Base-by-base conservation (phyloP, 2,113 vertebrate genomes). In the Pterophyllum scalare region DNA sequence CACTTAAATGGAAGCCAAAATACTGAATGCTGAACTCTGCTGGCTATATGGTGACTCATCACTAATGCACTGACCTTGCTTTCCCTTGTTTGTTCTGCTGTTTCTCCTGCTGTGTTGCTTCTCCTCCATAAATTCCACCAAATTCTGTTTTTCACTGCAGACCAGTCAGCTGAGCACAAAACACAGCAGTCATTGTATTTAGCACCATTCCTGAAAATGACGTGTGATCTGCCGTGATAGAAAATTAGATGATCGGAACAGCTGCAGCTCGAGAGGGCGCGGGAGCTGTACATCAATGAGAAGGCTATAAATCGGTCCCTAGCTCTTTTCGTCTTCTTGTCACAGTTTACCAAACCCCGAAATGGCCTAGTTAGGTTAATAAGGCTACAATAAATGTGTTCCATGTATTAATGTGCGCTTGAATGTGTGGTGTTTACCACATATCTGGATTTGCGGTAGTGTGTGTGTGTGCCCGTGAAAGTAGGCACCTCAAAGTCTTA, bases 101-200 rank as follows among this genome's bases (percentile, higher is more conserved):
- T 59, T 80, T 82, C 38, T 57, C n/a, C 70, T 15, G n/a, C 77
- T 72, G 35, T 58, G 81, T 57, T 1, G 26, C 81, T 40, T 80
- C 59, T 40, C 52, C 40, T 61, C 61, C 60, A 62, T 61, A 31
- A 57, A 35, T 35, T 70, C 20, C 24, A 59, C 38, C 62, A 40
- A 58, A 65, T 12, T n/a, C 24, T 17, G 28, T 40, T 59, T 80
- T 64, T 59, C 7, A 26, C 46, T 10, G 26, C 38, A 40, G 0
- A 59, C 33, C 52, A n/a, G 59, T n/a, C 19, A 58, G 52, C 49
- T 31, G 59, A 5, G 6, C 59, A 19, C 31, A 35, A 62, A 80
- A 56, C 59, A 57, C 22, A 43, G 4, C 49, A 40, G 20, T 24
- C 0, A 40, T 67, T 70, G 59, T 9, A 20, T 17, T 7, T 7